phyloP scores from a whole-genome alignment of 2,113 vertebrate species.

The Scartelaos histophorus region DNA sequence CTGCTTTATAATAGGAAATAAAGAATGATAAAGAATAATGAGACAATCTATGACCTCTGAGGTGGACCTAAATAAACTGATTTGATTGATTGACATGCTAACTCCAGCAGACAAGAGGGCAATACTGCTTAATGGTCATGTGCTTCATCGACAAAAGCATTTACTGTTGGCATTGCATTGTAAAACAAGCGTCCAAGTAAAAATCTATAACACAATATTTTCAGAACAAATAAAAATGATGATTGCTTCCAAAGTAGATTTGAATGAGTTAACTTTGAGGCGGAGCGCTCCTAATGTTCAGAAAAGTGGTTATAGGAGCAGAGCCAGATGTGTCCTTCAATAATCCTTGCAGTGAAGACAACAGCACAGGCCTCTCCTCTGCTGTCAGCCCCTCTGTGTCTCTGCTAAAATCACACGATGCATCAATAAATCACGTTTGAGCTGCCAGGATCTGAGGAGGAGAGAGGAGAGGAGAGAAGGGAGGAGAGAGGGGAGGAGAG shows the following conservation, averaged over 20 bases:
- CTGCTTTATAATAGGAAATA: too few relatives aligned
- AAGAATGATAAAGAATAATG: too few relatives aligned
- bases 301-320: slow-evolving; percentile 16
- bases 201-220: background rate
- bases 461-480: slow-evolving; percentile 50
- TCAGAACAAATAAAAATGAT: background rate
- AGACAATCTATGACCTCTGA: too few relatives aligned
- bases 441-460: slow-evolving; percentile 45
- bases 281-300: slow-evolving; percentile 17
- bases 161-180: background rate
- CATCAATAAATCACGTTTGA: slow-evolving; percentile 59
- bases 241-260: background rate
- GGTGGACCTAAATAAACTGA: too few relatives aligned
- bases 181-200: too few relatives aligned
- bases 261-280: background rate
- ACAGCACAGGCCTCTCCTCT: slow-evolving; percentile 36
- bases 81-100: too few relatives aligned
- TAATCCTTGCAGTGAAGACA: slow-evolving; percentile 34
- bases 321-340: slow-evolving; percentile 42
- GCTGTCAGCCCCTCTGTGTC: slow-evolving; percentile 47
- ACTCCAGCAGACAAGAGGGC: too few relatives aligned
- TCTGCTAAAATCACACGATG: slow-evolving; percentile 50
- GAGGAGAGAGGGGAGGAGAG: slow-evolving; percentile 22
- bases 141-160: background rate
- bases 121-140: too few relatives aligned